A percentile compares a stretch with the other conserved stretches of the same genome.
phyloP scores from a whole-genome alignment of 1,140 invertebrate genomes.

The Pygmarrhopalites habei region DNA sequence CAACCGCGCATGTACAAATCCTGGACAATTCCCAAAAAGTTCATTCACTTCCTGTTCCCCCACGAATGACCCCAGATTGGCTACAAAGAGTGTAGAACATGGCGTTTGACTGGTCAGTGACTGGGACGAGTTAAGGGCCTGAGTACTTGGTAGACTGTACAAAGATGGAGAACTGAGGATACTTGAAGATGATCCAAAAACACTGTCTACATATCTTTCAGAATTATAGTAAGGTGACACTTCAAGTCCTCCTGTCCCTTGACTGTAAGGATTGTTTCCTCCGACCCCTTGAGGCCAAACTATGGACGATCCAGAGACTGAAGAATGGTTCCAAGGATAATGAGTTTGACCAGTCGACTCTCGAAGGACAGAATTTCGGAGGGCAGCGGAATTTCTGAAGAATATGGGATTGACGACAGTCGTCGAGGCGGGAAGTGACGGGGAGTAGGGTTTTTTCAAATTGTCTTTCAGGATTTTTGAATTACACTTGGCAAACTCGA shows the following conservation, averaged over 20 bases:
- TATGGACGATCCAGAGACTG: too few species aligned
- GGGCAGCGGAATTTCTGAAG: not conserved
- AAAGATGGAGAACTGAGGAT: not conserved
- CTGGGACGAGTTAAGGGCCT: not conserved
- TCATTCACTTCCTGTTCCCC: not conserved
- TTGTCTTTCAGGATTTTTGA: not conserved
- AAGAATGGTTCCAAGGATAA: too few species aligned
- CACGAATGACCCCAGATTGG: not conserved
- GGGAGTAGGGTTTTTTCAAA: too few species aligned
- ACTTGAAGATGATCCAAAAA: too few species aligned
- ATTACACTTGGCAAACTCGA: conserved; percentile 1
- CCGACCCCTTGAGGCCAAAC: too few species aligned
- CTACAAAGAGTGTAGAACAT: not conserved
- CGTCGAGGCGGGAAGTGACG: too few species aligned
- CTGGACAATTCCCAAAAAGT: not conserved
- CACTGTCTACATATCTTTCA: too few species aligned
- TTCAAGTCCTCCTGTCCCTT: too few species aligned
- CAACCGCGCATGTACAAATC: not conserved
- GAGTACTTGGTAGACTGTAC: not conserved
- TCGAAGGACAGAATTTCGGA: not conserved
- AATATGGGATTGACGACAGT: too few species aligned
- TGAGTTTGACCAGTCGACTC: too few species aligned
- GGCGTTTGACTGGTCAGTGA: not conserved
- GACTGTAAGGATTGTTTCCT: too few species aligned
- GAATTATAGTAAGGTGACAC: too few species aligned